Conservation (phyloP, 2,113 vertebrate species). For the Esox niger region DNA sequence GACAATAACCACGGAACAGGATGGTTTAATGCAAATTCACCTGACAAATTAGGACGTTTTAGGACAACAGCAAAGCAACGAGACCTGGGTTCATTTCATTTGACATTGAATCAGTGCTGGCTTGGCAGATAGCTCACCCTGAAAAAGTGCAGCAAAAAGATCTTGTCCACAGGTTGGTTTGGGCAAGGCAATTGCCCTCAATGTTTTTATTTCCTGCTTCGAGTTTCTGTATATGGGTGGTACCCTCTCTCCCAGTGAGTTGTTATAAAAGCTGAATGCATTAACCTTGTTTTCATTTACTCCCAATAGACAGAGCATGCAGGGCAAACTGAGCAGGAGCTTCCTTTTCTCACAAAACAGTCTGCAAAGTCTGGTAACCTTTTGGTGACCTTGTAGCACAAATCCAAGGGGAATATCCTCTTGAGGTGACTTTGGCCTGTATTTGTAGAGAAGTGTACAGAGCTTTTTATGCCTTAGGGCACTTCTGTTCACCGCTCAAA, state of each 20-base stretch:
- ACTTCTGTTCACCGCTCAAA: conserved; percentile 44
- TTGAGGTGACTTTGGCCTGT: conserved; percentile 51
- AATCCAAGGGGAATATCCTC: conserved; percentile 41
- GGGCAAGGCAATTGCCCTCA: conserved; percentile 30
- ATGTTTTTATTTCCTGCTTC: conserved; percentile 68
- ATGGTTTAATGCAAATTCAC: conserved; percentile 12
- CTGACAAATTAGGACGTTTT: conserved; percentile 1
- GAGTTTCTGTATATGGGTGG: conserved; percentile 58
- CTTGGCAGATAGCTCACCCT: conserved; percentile 43
- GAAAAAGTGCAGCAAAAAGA: conserved; percentile 47
- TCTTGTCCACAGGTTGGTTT: conserved; percentile 39
- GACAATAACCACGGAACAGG: conserved; percentile 20
- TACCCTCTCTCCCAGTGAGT: conserved; percentile 60
- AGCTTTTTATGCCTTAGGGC: conserved; percentile 46
- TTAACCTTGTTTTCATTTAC: conserved; percentile 79
- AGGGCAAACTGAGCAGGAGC: conserved; percentile 45
- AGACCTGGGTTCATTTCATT: conserved; percentile 13
- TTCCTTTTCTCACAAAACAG: conserved; percentile 50
- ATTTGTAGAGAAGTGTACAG: conserved; percentile 30
- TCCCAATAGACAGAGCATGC: conserved; percentile 56
- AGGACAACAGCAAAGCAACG: conserved; percentile 11
- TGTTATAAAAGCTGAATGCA: conserved; percentile 71
- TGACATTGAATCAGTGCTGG: conserved; percentile 32
- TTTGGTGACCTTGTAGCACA: conserved; percentile 38
- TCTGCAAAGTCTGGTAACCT: conserved; percentile 49